Percentiles rank a stretch among this genome's conserved stretches.
Evolutionary conservation across 2,113 vertebrate species (phyloP).

Genomic region (Cyprinus carpio): DNA sequence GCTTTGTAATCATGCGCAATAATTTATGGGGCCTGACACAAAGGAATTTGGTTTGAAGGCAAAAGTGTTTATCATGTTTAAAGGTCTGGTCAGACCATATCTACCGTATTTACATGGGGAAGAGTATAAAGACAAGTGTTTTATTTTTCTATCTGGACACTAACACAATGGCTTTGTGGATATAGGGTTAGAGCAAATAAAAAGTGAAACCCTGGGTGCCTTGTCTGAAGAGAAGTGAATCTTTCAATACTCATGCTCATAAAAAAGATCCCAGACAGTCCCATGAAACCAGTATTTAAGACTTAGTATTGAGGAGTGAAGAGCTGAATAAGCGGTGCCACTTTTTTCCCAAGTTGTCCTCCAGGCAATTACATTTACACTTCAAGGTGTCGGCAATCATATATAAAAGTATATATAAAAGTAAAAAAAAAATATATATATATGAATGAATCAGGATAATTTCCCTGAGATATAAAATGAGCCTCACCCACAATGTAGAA

Average conservation of each 20-base stretch:
- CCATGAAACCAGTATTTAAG: neutral
- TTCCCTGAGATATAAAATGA: no score
- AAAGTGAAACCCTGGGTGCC: slow-evolving; percentile 32
- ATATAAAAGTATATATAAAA: no score
- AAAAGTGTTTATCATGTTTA: slow-evolving; percentile 82
- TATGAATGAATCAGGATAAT: no score
- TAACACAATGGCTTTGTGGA: slow-evolving; percentile 54
- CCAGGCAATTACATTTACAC: no score
- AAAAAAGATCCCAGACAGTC: neutral
- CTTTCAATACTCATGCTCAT: neutral
- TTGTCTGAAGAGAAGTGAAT: slow-evolving; percentile 28
- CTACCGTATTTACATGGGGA: slow-evolving; percentile 77
- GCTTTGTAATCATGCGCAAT: slow-evolving; percentile 96
- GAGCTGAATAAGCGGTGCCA: neutral
- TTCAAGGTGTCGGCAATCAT: no score
- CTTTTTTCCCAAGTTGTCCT: no score
- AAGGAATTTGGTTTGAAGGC: slow-evolving; percentile 94
- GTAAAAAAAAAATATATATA: no score
- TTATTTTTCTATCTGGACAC: slow-evolving; percentile 60
- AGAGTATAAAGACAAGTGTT: slow-evolving; percentile 63
- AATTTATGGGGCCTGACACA: slow-evolving; percentile 92
- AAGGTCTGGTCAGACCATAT: slow-evolving; percentile 74
- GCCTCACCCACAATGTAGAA: no score
- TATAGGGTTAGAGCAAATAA: slow-evolving; percentile 35
- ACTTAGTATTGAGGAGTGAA: neutral